phyloP scores from a whole-genome alignment of 30 jellyfish, hydroid and myxozoan species.

The Cassiopea andromeda region DNA sequence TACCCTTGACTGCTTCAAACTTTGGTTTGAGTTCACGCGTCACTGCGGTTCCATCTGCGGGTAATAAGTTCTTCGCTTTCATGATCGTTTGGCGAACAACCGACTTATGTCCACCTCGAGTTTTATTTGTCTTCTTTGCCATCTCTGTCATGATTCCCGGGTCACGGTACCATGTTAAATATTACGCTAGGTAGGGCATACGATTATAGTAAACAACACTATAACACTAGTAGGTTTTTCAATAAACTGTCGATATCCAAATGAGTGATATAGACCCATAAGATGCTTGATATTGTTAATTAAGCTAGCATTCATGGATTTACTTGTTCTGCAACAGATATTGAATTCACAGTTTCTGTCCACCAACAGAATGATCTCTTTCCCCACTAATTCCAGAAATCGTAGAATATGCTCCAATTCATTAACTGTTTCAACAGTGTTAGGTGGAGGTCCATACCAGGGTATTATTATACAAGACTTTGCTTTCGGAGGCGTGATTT shows the following conservation, averaged over 20 bases:
- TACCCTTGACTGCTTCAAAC: too few species aligned
- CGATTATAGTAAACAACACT: too few species aligned
- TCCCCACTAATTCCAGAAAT: slow-evolving; percentile 7
- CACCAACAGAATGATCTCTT: slow-evolving; percentile 26
- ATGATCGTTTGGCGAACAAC: too few species aligned
- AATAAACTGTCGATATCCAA: background rate
- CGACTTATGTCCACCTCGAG: too few species aligned
- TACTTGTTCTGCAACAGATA: background rate
- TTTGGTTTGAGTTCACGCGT: too few species aligned
- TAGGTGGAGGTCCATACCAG: slow-evolving; percentile 21
- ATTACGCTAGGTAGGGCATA: too few species aligned
- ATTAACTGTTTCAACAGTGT: slow-evolving; percentile 5
- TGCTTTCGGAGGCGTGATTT: background rate
- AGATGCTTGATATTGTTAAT: background rate
- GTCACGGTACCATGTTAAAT: too few species aligned
- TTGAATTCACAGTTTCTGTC: slow-evolving; percentile 32
- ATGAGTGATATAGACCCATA: slow-evolving; percentile 3
- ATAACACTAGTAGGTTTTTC: background rate
- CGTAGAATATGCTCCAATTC: background rate
- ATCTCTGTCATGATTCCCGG: too few species aligned
- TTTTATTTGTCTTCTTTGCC: too few species aligned
- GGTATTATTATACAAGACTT: background rate
- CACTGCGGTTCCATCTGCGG: too few species aligned
- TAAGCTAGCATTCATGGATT: background rate
- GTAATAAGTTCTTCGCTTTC: too few species aligned